Conservation (phyloP, 1,140 invertebrate genomes). For the Cotesia glomerata region DNA sequence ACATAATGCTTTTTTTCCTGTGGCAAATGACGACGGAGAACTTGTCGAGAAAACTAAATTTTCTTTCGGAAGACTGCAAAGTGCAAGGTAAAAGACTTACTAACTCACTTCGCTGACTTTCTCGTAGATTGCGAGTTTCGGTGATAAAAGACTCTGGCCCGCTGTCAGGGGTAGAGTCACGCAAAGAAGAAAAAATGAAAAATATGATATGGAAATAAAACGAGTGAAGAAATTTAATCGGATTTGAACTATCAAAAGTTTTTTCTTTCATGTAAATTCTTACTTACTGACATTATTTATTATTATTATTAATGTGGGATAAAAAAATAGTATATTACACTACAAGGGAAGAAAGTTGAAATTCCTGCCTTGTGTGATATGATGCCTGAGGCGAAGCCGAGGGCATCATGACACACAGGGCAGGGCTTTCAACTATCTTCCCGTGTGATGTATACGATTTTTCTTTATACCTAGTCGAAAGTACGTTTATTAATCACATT, state of each 20-base stretch:
- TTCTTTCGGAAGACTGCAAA: constrained; percentile 41
- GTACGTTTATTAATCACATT: too few relatives aligned
- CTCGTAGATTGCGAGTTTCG: constrained; percentile 26
- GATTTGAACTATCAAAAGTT: too few relatives aligned
- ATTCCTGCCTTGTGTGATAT: too few relatives aligned
- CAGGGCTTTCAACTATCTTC: too few relatives aligned
- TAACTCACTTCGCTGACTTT: constrained; percentile 47
- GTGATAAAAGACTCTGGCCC: constrained; percentile 20
- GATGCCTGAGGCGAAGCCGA: too few relatives aligned
- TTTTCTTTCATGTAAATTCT: constrained; percentile 3
- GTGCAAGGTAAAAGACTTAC: constrained; percentile 48
- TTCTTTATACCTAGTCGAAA: too few relatives aligned
- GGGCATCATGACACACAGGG: too few relatives aligned
- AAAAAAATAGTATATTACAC: neutral
- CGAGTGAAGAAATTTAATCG: constrained; percentile 24
- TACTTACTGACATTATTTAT: neutral
- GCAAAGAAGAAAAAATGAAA: neutral
- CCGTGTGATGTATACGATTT: too few relatives aligned
- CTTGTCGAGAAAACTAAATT: constrained; percentile 46
- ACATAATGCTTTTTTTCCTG: neutral
- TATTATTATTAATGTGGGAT: neutral
- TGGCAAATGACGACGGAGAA: constrained; percentile 29
- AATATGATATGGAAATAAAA: neutral
- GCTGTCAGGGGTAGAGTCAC: too few relatives aligned
- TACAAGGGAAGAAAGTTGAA: too few relatives aligned